Conservation (phyloP, 2,797 vertebrate genomes). For the Halcyon smyrnensis region DNA sequence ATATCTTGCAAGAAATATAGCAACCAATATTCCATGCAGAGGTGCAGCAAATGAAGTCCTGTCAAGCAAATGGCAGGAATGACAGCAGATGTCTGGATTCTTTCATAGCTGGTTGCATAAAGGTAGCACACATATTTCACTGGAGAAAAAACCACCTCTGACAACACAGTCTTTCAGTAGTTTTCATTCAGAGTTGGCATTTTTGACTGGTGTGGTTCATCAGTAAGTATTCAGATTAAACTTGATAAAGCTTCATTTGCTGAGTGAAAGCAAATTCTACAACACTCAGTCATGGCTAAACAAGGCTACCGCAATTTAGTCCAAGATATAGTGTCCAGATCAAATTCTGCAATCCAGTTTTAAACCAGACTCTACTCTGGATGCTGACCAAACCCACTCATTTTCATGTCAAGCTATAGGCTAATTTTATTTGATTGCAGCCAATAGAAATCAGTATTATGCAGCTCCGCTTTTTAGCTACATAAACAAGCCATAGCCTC, state of each 20-base stretch:
- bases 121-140: conserved; percentile 62
- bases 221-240: not conserved
- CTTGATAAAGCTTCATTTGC: conserved; percentile 24
- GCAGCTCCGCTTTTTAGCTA: not conserved
- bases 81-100: conserved; percentile 69
- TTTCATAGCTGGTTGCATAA: conserved; percentile 70
- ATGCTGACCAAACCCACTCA: not conserved
- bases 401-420: not conserved
- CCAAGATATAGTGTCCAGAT: not conserved
- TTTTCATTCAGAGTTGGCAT: conserved; percentile 52
- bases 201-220: conserved; percentile 42
- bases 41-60: conserved; percentile 66
- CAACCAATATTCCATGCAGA: conserved; percentile 67
- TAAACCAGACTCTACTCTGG: not conserved
- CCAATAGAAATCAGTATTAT: not conserved
- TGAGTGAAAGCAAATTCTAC: not conserved
- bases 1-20: conserved; percentile 65
- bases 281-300: not conserved
- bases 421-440: not conserved
- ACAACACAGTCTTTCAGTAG: conserved; percentile 46
- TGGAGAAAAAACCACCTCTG: not conserved
- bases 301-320: not conserved
- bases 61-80: conserved; percentile 70
- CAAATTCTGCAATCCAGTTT: not conserved
- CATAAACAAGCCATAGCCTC: not conserved